These are phyloP conservation scores for Smutsia temminckii DNA, from an alignment of 2,797 vertebrate species.

Conservation along the genomic window DNA sequence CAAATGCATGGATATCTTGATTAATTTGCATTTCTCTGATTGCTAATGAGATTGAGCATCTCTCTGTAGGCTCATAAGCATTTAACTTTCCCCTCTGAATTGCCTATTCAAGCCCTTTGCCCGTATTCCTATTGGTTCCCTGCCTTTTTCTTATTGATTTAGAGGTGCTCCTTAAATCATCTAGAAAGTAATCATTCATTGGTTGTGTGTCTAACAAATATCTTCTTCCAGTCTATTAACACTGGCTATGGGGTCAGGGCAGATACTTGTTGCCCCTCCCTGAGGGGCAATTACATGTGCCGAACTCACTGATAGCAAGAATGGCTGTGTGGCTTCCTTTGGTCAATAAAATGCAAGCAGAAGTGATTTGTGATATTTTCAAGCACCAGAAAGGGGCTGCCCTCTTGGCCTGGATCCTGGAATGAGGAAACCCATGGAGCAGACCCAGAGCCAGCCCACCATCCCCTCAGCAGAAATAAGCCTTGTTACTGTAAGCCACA, in stretches of 20 bases:
- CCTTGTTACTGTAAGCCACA: background rate
- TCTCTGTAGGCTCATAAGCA: background rate
- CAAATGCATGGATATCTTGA: background rate
- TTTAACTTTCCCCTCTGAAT: background rate
- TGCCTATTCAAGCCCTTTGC: background rate
- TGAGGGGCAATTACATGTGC: rapidly evolving
- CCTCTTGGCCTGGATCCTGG: background rate
- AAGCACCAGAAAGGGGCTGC: background rate
- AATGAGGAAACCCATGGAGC: background rate
- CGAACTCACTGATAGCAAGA: background rate
- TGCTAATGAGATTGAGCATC: background rate
- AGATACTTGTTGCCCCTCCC: rapidly evolving
- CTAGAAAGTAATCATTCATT: background rate
- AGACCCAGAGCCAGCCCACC: background rate
- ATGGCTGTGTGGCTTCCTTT: background rate
- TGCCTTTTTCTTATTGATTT: background rate
- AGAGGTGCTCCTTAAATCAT: background rate
- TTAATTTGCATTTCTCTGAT: background rate
- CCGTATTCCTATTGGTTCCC: background rate
- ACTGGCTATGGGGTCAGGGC: background rate
- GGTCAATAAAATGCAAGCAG: background rate
- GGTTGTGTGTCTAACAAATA: background rate
- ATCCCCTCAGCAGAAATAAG: background rate
- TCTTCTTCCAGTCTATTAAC: background rate
- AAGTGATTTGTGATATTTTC: background rate